Percentiles rank a stretch among this genome's conserved stretches.
phyloP scores from a whole-genome alignment of 2,888 invertebrate species.

The Xanthostigma xanthostigma region DNA sequence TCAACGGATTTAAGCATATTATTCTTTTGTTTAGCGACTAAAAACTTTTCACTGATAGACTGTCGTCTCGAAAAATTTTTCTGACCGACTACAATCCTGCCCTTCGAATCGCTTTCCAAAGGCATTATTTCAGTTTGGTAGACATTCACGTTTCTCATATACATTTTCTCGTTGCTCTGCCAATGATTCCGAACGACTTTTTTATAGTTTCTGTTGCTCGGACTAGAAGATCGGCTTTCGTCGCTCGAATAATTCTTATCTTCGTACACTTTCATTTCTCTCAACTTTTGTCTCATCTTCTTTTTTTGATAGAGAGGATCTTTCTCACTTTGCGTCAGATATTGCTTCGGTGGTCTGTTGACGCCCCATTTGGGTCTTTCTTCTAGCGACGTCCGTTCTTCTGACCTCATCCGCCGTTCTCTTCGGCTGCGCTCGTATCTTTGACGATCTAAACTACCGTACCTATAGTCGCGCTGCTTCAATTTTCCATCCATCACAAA shows the following conservation, averaged over 20 bases:
- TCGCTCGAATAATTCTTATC: conserved; percentile 42
- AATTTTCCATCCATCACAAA: conserved; percentile 1
- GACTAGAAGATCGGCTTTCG: conserved; percentile 43
- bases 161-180: conserved; percentile 33
- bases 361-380: conserved; percentile 62
- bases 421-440: conserved; percentile 24
- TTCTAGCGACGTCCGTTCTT: conserved; percentile 40
- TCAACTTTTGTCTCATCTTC: conserved; percentile 48
- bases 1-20: background rate
- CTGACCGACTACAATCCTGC: conserved; percentile 30
- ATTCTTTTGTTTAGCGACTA: conserved; percentile 31
- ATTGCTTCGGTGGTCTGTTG: conserved; percentile 63
- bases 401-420: conserved; percentile 36
- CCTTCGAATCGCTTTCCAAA: conserved; percentile 37
- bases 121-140: conserved; percentile 34
- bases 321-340: conserved; percentile 79
- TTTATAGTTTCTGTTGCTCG: conserved; percentile 27
- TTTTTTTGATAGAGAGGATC: conserved; percentile 68
- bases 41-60: conserved; percentile 36
- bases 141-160: conserved; percentile 26
- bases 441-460: conserved; percentile 24
- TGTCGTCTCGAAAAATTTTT: conserved; percentile 27
- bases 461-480: conserved; percentile 17
- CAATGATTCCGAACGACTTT: conserved; percentile 19
- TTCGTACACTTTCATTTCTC: conserved; percentile 31